A percentile compares a stretch with the other conserved stretches of the same genome.
Evolutionary conservation across 1,140 invertebrate species (phyloP).

Genomic region (Campoletis sonorensis): DNA sequence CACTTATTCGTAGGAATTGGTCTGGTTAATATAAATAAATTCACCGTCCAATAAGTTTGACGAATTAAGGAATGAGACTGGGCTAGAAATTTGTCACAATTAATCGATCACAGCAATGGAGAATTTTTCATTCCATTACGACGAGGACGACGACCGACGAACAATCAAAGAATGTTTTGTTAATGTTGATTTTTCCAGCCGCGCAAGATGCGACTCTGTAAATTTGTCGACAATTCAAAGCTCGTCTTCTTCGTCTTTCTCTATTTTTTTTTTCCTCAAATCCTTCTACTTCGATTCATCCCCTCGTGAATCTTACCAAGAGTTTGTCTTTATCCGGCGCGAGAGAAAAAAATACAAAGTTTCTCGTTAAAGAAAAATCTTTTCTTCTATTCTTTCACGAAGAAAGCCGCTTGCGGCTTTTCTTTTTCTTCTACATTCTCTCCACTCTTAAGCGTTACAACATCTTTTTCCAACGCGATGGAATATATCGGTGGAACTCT

Average conservation of each 20-base stretch:
- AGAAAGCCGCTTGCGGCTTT: not conserved
- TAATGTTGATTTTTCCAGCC: not conserved
- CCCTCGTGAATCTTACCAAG: not conserved
- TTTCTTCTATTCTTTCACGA: constrained; percentile 14
- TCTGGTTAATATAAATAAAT: too few species aligned
- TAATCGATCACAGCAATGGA: too few species aligned
- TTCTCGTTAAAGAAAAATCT: constrained; percentile 17
- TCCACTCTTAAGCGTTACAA: constrained; percentile 21
- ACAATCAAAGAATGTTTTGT: too few species aligned
- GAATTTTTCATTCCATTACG: too few species aligned
- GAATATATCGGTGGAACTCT: constrained; percentile 28
- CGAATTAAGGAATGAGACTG: too few species aligned
- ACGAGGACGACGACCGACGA: too few species aligned
- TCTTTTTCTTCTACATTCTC: not conserved
- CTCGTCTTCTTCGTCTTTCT: not conserved
- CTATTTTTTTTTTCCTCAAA: not conserved
- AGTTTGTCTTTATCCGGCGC: not conserved
- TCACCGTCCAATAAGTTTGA: too few species aligned
- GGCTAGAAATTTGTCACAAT: too few species aligned
- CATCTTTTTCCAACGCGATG: constrained; percentile 5
- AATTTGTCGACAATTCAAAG: too few species aligned
- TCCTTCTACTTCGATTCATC: constrained; percentile 4
- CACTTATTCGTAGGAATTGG: too few species aligned
- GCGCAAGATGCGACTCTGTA: too few species aligned
- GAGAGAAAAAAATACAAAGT: not conserved